Evolutionary conservation across 1,140 invertebrate genomes (phyloP).

Genomic region (Oreohelix idahoensis): DNA sequence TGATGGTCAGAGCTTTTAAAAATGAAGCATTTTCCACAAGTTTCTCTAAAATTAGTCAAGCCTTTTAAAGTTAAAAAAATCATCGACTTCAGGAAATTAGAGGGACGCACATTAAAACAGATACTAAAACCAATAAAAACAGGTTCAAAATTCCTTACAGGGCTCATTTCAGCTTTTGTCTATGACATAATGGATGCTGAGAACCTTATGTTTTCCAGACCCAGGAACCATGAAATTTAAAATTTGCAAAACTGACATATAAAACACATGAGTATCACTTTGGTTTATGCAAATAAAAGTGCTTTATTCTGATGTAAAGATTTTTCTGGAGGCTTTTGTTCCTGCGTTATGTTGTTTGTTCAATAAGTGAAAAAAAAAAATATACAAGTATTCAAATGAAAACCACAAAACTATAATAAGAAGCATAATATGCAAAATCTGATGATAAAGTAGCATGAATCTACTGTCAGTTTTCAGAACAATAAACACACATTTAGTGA

Average conservation of each 20-base stretch:
- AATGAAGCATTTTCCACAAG: not conserved
- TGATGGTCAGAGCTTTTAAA: too few species aligned
- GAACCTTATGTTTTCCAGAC: not conserved
- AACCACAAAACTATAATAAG: not conserved
- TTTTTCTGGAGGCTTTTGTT: too few species aligned
- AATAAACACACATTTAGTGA: too few species aligned
- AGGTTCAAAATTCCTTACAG: not conserved
- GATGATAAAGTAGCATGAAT: not conserved
- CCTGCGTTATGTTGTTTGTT: too few species aligned
- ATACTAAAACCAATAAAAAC: not conserved
- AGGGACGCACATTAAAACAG: not conserved
- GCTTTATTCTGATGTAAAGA: too few species aligned
- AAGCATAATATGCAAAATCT: not conserved
- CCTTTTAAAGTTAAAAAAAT: slow-evolving; percentile 30
- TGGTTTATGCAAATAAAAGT: too few species aligned
- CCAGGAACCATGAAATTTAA: too few species aligned
- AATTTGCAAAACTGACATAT: too few species aligned
- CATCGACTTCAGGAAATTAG: slow-evolving; percentile 19
- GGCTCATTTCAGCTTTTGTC: not conserved
- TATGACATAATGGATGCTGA: not conserved
- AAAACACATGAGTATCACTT: too few species aligned
- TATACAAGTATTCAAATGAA: not conserved
- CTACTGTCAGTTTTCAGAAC: too few species aligned
- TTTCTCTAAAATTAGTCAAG: not conserved
- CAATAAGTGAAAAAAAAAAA: not conserved